A percentile compares a stretch with the other conserved stretches of the same genome.
These are phyloP conservation scores for Aporophyla lueneburgensis DNA, from an alignment of 2,888 invertebrate genomes.

Conservation along the genomic window DNA sequence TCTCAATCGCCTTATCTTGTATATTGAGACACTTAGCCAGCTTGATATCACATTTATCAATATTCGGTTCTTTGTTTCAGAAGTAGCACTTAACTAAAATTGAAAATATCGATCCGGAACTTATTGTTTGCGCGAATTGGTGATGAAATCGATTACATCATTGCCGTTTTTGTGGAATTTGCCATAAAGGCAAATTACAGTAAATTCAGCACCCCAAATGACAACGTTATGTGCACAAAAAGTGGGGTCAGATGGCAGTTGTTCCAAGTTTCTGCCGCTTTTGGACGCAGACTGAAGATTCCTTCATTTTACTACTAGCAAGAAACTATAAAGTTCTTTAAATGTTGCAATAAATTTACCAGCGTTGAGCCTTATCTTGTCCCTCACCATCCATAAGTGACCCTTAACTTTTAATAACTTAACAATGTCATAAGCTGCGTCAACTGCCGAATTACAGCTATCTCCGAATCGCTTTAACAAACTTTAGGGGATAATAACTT, in stretches of 20 bases:
- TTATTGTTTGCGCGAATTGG: conserved; percentile 28
- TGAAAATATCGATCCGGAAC: conserved; percentile 53
- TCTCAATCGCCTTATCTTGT: conserved; percentile 5
- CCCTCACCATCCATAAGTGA: background rate
- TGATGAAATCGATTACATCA: conserved; percentile 31
- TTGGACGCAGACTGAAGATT: background rate
- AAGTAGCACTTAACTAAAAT: conserved; percentile 49
- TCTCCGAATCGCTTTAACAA: conserved; percentile 3
- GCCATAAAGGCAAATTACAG: background rate
- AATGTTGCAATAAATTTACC: background rate
- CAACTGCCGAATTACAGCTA: conserved; percentile 5
- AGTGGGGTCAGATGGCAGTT: background rate
- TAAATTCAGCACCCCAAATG: background rate
- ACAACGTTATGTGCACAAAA: background rate
- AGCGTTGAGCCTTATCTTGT: background rate
- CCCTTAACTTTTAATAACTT: conserved; percentile 23
- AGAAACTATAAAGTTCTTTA: background rate
- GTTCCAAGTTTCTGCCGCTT: background rate
- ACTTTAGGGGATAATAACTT: conserved; percentile 7
- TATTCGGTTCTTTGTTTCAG: conserved; percentile 30
- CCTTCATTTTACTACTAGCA: background rate
- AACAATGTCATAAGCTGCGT: conserved; percentile 3
- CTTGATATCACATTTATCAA: conserved; percentile 32
- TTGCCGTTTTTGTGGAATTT: conserved; percentile 5
- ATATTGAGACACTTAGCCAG: conserved; percentile 18